Evolutionary conservation across 2,888 invertebrate species (phyloP), one percentile per base, ranked within the genome.

Genomic region (Bugula neritina): DNA sequence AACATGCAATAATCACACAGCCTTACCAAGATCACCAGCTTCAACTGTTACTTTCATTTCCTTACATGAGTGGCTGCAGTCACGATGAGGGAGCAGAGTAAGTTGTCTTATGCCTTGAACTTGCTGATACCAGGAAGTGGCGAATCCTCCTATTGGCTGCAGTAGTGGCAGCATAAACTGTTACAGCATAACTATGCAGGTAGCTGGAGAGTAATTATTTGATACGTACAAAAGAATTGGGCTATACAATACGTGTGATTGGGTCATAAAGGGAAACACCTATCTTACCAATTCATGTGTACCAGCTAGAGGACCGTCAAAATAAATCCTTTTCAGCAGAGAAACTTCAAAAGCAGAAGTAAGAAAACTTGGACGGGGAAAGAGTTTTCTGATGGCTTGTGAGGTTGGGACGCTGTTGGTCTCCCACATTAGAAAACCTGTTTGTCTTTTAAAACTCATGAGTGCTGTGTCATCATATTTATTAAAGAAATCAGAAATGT

Each of bases 121-220:
- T 81, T 90, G 90, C 75, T 90, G 87, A 21, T 92, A 80, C 83
- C 92, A 90, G 71, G 92, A 89, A 83, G 90, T 91, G 77, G 90
- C 90, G 80, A 93, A 93, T 83, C 93, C 92, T 17, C 91, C 90
- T 78, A 90, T 89, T 13, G 93, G 92, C 87, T 87, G 73, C 57
- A 29, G 77, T n/a, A n/a, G n/a, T n/a, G n/a, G n/a, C n/a, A n/a
- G n/a, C n/a, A n/a, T n/a, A n/a, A n/a, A n/a, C n/a, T n/a, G n/a
- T n/a, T n/a, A n/a, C n/a, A n/a, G n/a, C n/a, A n/a, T n/a, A n/a
- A n/a, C n/a, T n/a, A n/a, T n/a, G n/a, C n/a, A n/a, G n/a, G n/a
- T n/a, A n/a, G n/a, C n/a, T n/a, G n/a, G n/a, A n/a, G n/a, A n/a
- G n/a, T n/a, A n/a, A n/a, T n/a, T n/a, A n/a, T n/a, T n/a, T n/a